Conservation (phyloP, 2,797 vertebrate species). For the Hylomyscus alleni region DNA sequence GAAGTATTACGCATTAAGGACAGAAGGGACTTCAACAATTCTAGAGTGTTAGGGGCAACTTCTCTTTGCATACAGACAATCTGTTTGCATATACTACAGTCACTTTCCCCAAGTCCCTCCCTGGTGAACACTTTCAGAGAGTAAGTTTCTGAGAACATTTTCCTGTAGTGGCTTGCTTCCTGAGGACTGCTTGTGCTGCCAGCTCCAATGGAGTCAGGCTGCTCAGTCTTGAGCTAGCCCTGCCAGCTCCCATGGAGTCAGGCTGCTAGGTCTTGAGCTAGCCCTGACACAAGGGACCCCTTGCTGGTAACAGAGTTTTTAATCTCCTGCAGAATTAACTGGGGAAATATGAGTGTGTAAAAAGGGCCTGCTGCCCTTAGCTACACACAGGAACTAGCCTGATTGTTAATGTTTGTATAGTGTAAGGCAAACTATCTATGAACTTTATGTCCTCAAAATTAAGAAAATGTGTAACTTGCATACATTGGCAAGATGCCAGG, state of each 20-base stretch:
- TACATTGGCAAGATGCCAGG: neutral
- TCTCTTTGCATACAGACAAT: neutral
- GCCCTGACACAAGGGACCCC: neutral
- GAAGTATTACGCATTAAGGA: neutral
- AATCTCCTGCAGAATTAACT: neutral
- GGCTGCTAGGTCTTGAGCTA: neutral
- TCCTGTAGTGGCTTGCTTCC: neutral
- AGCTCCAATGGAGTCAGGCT: neutral
- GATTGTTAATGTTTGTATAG: neutral
- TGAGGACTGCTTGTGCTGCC: neutral
- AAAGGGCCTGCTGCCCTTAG: neutral
- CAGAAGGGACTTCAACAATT: neutral
- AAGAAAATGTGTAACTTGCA: neutral
- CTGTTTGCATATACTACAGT: too few species aligned
- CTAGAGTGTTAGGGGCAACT: neutral
- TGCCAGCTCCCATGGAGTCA: neutral
- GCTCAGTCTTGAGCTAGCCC: neutral
- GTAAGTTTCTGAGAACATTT: neutral
- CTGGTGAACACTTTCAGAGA: neutral
- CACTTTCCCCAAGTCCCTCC: neutral
- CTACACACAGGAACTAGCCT: neutral
- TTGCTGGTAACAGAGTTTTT: neutral
- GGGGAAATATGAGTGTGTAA: neutral
- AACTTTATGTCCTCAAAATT: conserved; percentile 33
- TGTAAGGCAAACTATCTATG: neutral